Base-by-base conservation (phyloP, 2,113 vertebrate genomes). In the Leptodactylus fuscus region DNA sequence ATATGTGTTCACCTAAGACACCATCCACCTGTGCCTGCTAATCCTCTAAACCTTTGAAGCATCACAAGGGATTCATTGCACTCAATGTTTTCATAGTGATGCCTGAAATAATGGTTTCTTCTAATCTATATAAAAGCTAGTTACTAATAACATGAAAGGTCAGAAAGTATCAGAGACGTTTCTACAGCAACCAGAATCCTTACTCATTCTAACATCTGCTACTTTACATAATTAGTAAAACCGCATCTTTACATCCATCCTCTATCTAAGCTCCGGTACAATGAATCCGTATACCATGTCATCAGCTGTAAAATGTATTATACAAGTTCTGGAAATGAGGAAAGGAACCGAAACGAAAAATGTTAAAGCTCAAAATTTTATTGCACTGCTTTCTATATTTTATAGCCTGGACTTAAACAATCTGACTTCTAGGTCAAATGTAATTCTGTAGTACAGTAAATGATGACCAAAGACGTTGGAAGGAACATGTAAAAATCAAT, bases 191-290 rank as follows among this genome's bases (percentile, higher is more conserved):
- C 70, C 36, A 0, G 38, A 73, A 46, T 73, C n/a, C 36, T 73
- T 73, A 71, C 69, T 44, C 22, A 73, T 73, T 41, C 36, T 11
- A 73, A 73, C 70, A 73, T 73, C 70, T 73, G 38, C 24, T 73
- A 46, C 20, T 73, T 73, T 73, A 73, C 38, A 73, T 73, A 44
- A 73, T 69, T 69, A 38, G 32, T 34, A 10, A 38, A 38, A 22
- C 11, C 9, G 9, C 65, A 38, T 69, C 34, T 22, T 38, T 36
- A 2, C 27, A 69, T 8, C 32, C 36, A 16, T 20, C 65, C 4
- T 7, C 38, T 69, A 22, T 69, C 34, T 38, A 22, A 10, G 8
- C 34, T 38, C 32, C 0, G 8, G 5, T 36, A 38, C 5, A 36
- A 69, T 69, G 0, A 20, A 38, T 69, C 32, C 15, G 38, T 69